Conservation (phyloP, 2,888 invertebrate genomes). For the Aleiodes alternator region DNA sequence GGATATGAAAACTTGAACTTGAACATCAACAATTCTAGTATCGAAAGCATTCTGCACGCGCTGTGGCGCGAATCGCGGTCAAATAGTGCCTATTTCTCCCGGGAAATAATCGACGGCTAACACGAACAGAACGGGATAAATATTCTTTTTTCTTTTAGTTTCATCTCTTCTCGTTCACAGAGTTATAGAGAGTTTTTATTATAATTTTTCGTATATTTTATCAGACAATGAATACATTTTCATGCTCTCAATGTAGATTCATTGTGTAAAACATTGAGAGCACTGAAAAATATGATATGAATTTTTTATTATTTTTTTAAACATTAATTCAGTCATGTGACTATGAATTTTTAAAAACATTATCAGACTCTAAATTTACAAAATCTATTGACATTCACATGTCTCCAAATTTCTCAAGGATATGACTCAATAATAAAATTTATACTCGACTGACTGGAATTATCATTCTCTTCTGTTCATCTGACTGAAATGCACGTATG, state of each 20-base stretch:
- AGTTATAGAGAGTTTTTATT: constrained; percentile 13
- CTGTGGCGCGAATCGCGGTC: constrained; percentile 46
- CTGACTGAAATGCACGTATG: constrained; percentile 11
- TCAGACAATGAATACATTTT: background rate
- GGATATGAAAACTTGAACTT: constrained; percentile 19
- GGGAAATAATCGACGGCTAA: constrained; percentile 28
- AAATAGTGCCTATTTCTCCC: constrained; percentile 21
- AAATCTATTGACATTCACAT: constrained; percentile 10
- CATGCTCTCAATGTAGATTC: too few species aligned
- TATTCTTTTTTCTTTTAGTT: background rate
- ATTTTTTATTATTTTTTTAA: constrained; percentile 6
- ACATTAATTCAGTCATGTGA: background rate
- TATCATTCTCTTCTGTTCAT: constrained; percentile 1
- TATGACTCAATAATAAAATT: constrained; percentile 5
- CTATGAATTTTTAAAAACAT: constrained; percentile 12
- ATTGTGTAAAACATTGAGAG: too few species aligned
- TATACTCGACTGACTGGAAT: constrained; percentile 19
- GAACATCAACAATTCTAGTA: constrained; percentile 35
- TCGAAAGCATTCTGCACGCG: constrained; percentile 48
- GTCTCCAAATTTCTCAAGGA: constrained; percentile 13
- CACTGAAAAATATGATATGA: background rate
- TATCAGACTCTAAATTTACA: background rate
- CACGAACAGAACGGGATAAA: constrained; percentile 27
- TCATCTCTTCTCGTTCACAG: background rate
- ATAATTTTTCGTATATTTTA: constrained; percentile 29